Evolutionary conservation across 2,888 invertebrate species (phyloP), one percentile per base, ranked within the genome.

Genomic region (Dynastes grantii): DNA sequence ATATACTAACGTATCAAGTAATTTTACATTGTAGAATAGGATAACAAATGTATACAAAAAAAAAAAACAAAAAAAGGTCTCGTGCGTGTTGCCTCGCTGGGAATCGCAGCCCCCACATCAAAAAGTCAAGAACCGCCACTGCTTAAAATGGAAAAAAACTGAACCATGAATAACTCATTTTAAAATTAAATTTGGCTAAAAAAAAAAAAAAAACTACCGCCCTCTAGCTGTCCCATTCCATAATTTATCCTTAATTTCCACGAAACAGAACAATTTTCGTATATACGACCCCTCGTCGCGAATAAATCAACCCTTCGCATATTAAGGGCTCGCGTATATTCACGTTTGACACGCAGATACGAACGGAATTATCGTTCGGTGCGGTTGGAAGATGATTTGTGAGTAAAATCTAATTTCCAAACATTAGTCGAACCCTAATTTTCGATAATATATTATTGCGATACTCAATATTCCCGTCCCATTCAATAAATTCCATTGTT

Each of bases 241-340:
- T 55, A 55, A 55, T 55, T 55, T 55, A 55, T 22, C 22, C 16
- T 55, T 55, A 55, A 55, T 55, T 55, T 22, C 8, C 8, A 22
- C 8, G 27, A 55, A 55, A 55, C 55, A 55, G 16, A 5, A 22
- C 55, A 55, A 55, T 27, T 55, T 55, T 55, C 55, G 55, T 55
- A n/a, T 16, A 53, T 8, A 22, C 55, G 16, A 8, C 16, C 55
- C 55, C 27, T 55, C 8, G 16, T 16, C 22, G 55, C 5, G n/a
- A 22, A 55, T 55, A 55, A 55, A 55, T 55, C 55, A 55, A 55
- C 8, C 9, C 55, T 55, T 22, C 55, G 22, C 27, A 22, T 22
- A 55, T 55, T 55, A 55, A 55, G 55, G 4, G 22, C 55, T 22
- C 22, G 8, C 55, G 22, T 22, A 55, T 22, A 55, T 55, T 55